Conservation (phyloP, 1,140 invertebrate species). For the Bombus superbus region DNA sequence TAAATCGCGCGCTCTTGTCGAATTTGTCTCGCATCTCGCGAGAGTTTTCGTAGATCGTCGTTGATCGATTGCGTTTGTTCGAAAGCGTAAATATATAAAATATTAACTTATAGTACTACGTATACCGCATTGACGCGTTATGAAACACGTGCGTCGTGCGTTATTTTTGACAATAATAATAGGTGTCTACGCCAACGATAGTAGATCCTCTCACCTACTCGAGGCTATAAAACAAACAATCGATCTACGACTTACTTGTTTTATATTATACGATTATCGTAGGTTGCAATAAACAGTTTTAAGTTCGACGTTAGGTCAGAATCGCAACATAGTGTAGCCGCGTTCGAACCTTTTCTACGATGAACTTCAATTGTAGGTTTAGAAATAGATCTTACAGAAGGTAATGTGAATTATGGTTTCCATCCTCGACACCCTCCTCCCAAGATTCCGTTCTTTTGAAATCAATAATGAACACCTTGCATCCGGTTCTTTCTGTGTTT, state of each 20-base stretch:
- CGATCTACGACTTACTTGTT: neutral
- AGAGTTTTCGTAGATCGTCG: too few relatives aligned
- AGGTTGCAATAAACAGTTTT: neutral
- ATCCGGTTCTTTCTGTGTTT: slow-evolving; percentile 22
- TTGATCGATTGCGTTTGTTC: too few relatives aligned
- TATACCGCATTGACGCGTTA: too few relatives aligned
- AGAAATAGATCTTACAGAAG: neutral
- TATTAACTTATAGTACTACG: too few relatives aligned
- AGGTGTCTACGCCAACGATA: too few relatives aligned
- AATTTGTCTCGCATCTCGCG: too few relatives aligned
- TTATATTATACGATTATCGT: neutral
- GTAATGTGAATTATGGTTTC: neutral
- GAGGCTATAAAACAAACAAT: neutral
- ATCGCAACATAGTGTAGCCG: neutral
- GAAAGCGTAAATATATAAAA: too few relatives aligned
- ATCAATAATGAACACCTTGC: neutral
- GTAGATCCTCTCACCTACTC: too few relatives aligned
- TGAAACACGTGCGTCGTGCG: too few relatives aligned
- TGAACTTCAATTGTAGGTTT: neutral
- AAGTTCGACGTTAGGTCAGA: neutral
- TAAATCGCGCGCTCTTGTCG: too few relatives aligned
- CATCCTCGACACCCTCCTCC: neutral
- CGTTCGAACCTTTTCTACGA: neutral
- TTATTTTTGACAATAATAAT: too few relatives aligned
- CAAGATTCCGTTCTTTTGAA: neutral